Evolutionary conservation across 2,797 vertebrate species (phyloP).

Genomic region (Mareca strepera): DNA sequence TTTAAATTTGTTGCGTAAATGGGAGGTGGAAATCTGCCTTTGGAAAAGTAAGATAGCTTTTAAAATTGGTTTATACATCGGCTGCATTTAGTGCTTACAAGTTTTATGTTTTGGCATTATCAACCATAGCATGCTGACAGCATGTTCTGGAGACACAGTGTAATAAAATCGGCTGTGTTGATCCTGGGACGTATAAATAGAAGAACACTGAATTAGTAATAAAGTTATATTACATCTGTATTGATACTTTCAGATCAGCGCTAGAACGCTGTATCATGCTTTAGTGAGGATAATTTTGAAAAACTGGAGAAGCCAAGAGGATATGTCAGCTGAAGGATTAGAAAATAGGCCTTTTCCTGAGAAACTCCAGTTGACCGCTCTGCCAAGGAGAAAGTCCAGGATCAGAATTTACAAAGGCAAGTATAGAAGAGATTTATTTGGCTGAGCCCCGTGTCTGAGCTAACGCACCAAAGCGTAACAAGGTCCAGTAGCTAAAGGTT

Average conservation of each 20-base stretch:
- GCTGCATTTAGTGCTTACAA: neutral
- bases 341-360: neutral
- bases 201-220: neutral
- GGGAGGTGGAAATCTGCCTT: neutral
- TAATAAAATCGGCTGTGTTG: neutral
- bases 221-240: neutral
- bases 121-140: neutral
- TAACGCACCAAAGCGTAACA: too few species aligned
- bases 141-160: neutral
- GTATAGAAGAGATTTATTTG: neutral
- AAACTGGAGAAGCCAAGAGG: neutral
- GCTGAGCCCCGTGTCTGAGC: too few species aligned
- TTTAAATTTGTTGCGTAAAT: neutral
- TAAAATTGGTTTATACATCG: neutral
- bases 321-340: neutral
- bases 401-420: neutral
- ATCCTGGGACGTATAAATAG: neutral
- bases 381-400: neutral
- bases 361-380: too few species aligned
- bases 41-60: neutral
- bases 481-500: neutral
- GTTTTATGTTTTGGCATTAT: conserved; percentile 1
- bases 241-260: neutral
- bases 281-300: neutral
- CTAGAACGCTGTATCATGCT: neutral